These are phyloP conservation scores for Anguilla anguilla DNA, from an alignment of 2,797 vertebrate species.

Conservation along the genomic window DNA sequence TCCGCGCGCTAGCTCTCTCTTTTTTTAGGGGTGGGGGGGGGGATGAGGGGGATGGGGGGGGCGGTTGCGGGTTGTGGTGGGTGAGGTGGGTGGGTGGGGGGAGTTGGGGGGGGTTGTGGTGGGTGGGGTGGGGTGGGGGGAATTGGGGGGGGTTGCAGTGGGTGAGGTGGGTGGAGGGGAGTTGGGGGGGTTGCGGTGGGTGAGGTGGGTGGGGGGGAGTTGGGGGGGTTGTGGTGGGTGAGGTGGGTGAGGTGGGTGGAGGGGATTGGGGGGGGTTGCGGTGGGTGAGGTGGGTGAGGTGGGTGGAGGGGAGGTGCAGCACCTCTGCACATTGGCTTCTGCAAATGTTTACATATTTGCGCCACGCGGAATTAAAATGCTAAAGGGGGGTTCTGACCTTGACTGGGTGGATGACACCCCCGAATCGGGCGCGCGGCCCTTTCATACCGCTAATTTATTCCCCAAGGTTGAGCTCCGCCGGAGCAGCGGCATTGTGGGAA, in stretches of 20 bases:
- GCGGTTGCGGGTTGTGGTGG: too few relatives aligned
- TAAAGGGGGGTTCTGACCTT: slow-evolving; percentile 40
- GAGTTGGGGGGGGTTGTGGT: too few relatives aligned
- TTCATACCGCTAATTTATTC: slow-evolving; percentile 40
- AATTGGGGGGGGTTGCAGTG: too few relatives aligned
- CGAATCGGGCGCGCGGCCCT: slow-evolving; percentile 16
- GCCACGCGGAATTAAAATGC: slow-evolving; percentile 37
- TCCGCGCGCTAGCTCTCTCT: slow-evolving; percentile 45
- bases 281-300: too few relatives aligned
- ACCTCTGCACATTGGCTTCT: slow-evolving; percentile 73
- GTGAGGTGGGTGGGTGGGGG: too few relatives aligned
- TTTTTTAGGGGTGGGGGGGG: slow-evolving; percentile 12
- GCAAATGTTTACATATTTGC: slow-evolving; percentile 61
- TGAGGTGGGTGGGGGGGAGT: too few relatives aligned
- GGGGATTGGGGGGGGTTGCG: too few relatives aligned
- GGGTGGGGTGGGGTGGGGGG: too few relatives aligned
- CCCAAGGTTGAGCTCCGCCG: slow-evolving; percentile 30
- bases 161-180: background rate
- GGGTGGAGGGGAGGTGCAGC: slow-evolving; percentile 57
- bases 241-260: too few relatives aligned
- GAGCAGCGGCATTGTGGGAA: slow-evolving; percentile 27
- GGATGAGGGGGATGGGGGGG: background rate
- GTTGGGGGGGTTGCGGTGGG: too few relatives aligned
- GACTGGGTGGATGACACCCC: slow-evolving; percentile 28
- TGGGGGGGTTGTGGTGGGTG: too few relatives aligned